Percentiles rank a stretch among this genome's conserved stretches.
phyloP scores from a whole-genome alignment of 2,113 vertebrate species.

The Phylloscopus trochilus region DNA sequence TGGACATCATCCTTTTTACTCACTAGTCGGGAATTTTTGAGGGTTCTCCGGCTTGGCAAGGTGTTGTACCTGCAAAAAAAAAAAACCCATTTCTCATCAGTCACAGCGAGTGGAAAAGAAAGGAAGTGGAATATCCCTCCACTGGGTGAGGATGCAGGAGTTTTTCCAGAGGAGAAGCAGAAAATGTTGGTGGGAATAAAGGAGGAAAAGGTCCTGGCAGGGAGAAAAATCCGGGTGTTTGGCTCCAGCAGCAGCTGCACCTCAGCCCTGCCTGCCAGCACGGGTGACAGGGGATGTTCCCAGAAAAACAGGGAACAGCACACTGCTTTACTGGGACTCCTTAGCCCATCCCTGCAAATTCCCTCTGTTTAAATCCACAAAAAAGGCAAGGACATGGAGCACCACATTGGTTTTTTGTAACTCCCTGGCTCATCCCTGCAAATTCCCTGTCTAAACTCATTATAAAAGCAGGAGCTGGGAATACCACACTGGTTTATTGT shows the following conservation, averaged over 20 bases:
- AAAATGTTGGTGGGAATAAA: fast-evolving
- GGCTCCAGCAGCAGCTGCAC: neutral
- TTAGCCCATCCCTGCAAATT: too few species aligned
- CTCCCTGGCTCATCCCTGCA: neutral
- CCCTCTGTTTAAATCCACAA: too few species aligned
- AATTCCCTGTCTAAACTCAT: neutral
- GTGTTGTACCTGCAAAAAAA: conserved; percentile 85
- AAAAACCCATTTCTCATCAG: neutral
- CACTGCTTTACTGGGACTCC: too few species aligned
- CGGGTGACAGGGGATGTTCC: neutral
- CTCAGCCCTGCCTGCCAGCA: neutral
- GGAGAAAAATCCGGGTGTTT: fast-evolving
- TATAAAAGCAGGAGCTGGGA: too few species aligned
- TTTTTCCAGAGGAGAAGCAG: fast-evolving
- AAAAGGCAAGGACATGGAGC: too few species aligned
- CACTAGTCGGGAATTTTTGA: conserved; percentile 93
- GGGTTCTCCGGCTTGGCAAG: conserved; percentile 88
- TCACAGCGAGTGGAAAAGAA: fast-evolving
- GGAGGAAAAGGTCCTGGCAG: neutral
- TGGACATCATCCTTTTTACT: conserved; percentile 98
- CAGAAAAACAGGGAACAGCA: neutral
- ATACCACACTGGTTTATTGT: too few species aligned
- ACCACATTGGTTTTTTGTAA: too few species aligned
- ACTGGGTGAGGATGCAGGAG: fast-evolving
- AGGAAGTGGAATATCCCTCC: neutral